A percentile compares a stretch with the other conserved stretches of the same genome.
Evolutionary conservation across 2,888 invertebrate genomes (phyloP).

Genomic region (Thereva nobilitata): DNA sequence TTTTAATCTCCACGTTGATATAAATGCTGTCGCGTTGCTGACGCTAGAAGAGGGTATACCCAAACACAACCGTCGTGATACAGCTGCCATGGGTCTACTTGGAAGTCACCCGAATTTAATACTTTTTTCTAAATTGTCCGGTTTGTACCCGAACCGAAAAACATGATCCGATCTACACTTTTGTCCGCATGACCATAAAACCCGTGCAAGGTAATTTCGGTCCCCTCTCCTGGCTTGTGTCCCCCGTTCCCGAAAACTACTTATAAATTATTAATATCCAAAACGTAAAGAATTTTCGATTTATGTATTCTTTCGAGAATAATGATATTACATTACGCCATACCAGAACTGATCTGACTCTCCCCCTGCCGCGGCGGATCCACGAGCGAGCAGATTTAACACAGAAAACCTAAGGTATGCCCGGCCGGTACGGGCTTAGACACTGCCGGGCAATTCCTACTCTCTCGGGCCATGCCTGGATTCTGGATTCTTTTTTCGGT

Average conservation of each 20-base stretch:
- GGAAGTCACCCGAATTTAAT: too few species aligned
- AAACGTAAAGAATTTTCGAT: constrained; percentile 35
- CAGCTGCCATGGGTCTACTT: too few species aligned
- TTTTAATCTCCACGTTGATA: too few species aligned
- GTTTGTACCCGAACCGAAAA: too few species aligned
- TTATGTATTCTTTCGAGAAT: constrained; percentile 35
- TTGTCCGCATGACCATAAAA: constrained; percentile 6
- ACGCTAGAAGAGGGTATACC: too few species aligned
- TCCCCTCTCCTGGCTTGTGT: not conserved
- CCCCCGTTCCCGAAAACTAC: constrained; percentile 3
- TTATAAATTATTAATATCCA: constrained; percentile 37
- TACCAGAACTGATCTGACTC: not conserved
- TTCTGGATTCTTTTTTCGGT: constrained; percentile 19
- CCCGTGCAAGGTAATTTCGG: not conserved
- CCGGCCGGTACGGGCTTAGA: constrained; percentile 10
- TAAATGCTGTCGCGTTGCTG: too few species aligned
- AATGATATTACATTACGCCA: constrained; percentile 33
- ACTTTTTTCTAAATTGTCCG: too few species aligned
- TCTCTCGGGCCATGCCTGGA: not conserved
- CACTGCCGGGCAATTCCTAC: not conserved
- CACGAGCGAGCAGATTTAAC: not conserved
- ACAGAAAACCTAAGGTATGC: constrained; percentile 8
- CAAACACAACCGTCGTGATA: too few species aligned
- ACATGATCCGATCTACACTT: too few species aligned
- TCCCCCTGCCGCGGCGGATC: not conserved